Evolutionary conservation across 2,113 vertebrate species (phyloP).

Genomic region (Aplodontia rufa): DNA sequence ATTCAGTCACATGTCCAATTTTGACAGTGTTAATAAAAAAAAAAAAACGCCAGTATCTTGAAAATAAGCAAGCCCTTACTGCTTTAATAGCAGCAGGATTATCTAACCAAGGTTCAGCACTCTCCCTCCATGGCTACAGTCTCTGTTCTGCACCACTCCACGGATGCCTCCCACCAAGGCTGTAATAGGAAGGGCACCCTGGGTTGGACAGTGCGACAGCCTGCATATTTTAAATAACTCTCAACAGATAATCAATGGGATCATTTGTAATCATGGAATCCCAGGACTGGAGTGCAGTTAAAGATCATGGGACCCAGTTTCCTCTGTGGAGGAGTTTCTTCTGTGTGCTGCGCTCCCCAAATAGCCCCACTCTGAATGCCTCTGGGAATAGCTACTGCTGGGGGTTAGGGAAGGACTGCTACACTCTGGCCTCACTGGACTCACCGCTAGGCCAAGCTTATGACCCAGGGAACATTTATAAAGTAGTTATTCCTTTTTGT

Average conservation of each 20-base stretch:
- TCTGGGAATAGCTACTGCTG: neutral
- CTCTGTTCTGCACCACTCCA: neutral
- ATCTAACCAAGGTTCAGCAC: neutral
- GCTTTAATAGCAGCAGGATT: neutral
- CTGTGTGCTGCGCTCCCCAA: neutral
- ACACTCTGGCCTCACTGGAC: neutral
- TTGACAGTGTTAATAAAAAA: neutral
- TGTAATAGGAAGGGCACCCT: neutral
- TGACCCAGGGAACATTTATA: neutral
- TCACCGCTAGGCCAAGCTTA: neutral
- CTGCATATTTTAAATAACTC: neutral
- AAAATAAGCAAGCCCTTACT: neutral
- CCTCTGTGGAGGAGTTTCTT: neutral
- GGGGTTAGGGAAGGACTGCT: neutral
- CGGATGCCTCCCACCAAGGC: neutral
- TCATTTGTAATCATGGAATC: neutral
- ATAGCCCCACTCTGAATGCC: accelerated
- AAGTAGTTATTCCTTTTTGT: neutral
- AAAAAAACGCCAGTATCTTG: neutral
- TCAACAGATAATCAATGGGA: neutral
- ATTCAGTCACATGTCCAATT: neutral
- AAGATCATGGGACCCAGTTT: neutral
- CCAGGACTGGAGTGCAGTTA: neutral
- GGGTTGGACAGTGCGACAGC: neutral
- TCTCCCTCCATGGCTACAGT: neutral